Percentiles rank a stretch among this genome's conserved stretches.
phyloP scores from a whole-genome alignment of 2,113 vertebrate genomes.

The Lepisosteus oculatus region DNA sequence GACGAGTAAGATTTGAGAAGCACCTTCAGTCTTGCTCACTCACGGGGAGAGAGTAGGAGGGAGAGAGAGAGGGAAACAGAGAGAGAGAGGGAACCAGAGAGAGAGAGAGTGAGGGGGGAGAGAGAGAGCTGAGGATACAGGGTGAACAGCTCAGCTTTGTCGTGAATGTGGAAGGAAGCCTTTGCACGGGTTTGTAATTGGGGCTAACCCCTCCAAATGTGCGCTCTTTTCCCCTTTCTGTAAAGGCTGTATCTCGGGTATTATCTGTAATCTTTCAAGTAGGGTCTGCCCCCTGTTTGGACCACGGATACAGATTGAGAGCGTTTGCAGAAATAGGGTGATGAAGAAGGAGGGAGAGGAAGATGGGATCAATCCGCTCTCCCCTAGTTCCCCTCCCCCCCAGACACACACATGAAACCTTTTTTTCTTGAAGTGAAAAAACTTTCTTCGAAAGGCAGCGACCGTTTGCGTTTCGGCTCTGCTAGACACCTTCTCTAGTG shows the following conservation, averaged over 20 bases:
- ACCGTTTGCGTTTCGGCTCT: no score
- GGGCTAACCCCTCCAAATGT: slow-evolving; percentile 60
- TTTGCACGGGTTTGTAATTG: slow-evolving; percentile 62
- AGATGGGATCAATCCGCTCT: slow-evolving; percentile 13
- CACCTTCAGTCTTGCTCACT: slow-evolving; percentile 68
- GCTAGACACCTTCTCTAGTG: no score
- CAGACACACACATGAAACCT: background rate
- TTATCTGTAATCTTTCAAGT: slow-evolving; percentile 34
- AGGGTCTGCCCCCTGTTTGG: slow-evolving; percentile 60
- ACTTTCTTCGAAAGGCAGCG: no score
- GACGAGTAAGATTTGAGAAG: slow-evolving; percentile 62
- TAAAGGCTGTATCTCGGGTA: background rate
- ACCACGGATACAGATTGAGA: slow-evolving; percentile 59
- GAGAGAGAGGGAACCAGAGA: slow-evolving; percentile 24
- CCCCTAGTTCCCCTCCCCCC: slow-evolving; percentile 22
- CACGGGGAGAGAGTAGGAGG: slow-evolving; percentile 68
- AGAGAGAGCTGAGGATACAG: slow-evolving; percentile 33
- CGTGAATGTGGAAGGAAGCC: slow-evolving; percentile 45
- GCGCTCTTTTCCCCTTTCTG: slow-evolving; percentile 50
- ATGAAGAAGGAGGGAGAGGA: slow-evolving; percentile 52
- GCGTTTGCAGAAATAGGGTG: slow-evolving; percentile 55
- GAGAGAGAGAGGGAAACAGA: slow-evolving; percentile 38
- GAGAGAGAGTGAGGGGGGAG: slow-evolving; percentile 35
- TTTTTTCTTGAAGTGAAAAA: no score
- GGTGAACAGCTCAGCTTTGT: slow-evolving; percentile 37